Percentiles rank a stretch among this genome's conserved stretches.
Conservation (phyloP, 1,140 invertebrate genomes). For the Orchestia grillus region DNA sequence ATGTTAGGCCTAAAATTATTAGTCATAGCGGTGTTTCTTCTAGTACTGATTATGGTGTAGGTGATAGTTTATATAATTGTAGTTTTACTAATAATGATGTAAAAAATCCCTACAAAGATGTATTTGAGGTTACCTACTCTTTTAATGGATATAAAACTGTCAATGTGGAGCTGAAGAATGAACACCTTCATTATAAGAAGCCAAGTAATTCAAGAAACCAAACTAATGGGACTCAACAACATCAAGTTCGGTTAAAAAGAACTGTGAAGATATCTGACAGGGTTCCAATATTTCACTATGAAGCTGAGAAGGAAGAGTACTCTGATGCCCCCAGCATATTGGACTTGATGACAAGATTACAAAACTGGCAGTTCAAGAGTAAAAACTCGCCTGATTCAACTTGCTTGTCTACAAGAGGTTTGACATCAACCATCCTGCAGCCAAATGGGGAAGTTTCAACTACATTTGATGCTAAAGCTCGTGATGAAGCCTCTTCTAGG, state of each 20-base stretch:
- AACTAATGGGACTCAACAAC: background rate
- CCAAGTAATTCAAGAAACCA: background rate
- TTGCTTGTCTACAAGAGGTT: background rate
- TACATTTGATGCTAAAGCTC: background rate
- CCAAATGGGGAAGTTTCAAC: constrained; percentile 6
- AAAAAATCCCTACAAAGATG: constrained; percentile 26
- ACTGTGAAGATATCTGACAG: constrained; percentile 24
- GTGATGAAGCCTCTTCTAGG: background rate
- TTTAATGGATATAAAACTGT: constrained; percentile 15
- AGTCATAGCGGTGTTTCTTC: background rate
- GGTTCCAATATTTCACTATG: constrained; percentile 33
- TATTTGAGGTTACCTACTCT: constrained; percentile 1
- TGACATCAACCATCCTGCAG: background rate
- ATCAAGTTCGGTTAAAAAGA: background rate
- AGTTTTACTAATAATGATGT: background rate
- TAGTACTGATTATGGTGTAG: background rate
- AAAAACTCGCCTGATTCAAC: background rate
- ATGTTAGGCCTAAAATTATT: constrained; percentile 7
- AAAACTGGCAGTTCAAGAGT: constrained; percentile 17
- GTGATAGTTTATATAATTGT: background rate
- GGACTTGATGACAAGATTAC: background rate
- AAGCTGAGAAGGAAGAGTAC: constrained; percentile 5
- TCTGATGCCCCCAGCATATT: background rate
- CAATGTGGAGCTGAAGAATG: background rate
- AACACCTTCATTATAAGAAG: background rate